These are phyloP conservation scores for Hydrotaea cyrtoneurina DNA, from an alignment of 2,888 invertebrate genomes.

Conservation along the genomic window DNA sequence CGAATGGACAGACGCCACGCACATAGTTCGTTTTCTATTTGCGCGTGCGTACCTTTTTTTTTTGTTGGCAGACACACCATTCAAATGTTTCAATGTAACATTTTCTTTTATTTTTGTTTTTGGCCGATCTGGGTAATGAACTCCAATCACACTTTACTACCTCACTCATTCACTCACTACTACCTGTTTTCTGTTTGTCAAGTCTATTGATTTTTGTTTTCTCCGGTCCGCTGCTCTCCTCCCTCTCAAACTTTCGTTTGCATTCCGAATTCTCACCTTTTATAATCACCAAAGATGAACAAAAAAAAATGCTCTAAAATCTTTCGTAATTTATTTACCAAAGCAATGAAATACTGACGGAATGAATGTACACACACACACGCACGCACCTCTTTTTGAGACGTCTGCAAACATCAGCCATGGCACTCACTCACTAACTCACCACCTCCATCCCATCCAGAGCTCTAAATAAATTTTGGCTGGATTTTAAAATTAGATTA, in stretches of 20 bases:
- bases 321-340: conserved; percentile 47
- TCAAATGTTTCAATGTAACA: background rate
- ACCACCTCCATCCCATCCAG: background rate
- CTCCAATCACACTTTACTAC: background rate
- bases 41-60: conserved; percentile 26
- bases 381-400: conserved; percentile 9
- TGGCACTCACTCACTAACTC: background rate
- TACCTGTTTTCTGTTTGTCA: conserved; percentile 4
- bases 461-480: background rate
- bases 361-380: conserved; percentile 43
- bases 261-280: conserved; percentile 53
- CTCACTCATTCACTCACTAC: too few species aligned
- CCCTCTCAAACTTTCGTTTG: conserved; percentile 34
- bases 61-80: background rate
- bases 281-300: background rate
- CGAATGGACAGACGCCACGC: background rate
- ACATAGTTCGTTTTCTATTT: conserved; percentile 19
- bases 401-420: background rate
- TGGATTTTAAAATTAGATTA: background rate
- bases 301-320: conserved; percentile 23
- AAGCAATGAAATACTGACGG: conserved; percentile 35
- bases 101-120: background rate
- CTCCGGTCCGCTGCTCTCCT: background rate
- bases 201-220: conserved; percentile 13
- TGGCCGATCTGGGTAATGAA: conserved; percentile 26